Evolutionary conservation across 2,113 vertebrate genomes (phyloP).

Genomic region (Origma solitaria): DNA sequence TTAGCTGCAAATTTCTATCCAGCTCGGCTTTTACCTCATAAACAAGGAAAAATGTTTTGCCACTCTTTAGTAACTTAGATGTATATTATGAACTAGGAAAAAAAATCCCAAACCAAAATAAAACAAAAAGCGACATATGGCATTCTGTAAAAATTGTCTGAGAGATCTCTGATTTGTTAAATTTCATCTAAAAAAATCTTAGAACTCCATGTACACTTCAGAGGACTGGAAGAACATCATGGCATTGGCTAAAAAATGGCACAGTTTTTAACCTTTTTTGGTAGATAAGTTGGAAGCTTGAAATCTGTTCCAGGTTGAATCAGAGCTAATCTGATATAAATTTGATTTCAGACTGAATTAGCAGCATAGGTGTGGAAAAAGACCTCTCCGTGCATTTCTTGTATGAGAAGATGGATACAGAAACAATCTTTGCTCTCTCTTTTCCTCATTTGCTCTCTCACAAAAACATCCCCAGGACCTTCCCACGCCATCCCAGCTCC

Average conservation of each 20-base stretch:
- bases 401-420: background rate
- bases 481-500: background rate
- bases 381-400: background rate
- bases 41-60: background rate
- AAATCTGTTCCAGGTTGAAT: background rate
- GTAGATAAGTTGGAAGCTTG: background rate
- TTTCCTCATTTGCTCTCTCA: background rate
- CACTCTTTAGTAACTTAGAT: background rate
- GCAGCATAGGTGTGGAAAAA: background rate
- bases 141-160: background rate
- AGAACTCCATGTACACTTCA: background rate
- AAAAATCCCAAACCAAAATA: background rate
- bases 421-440: background rate
- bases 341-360: background rate
- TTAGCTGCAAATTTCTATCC: background rate
- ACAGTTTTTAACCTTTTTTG: background rate
- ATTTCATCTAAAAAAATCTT: background rate
- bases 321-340: background rate
- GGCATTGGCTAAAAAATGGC: background rate
- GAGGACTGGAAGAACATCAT: background rate
- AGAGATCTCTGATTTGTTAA: background rate
- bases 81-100: background rate
- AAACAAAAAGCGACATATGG: background rate
- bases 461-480: background rate
- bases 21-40: background rate